Evolutionary conservation across 2,797 vertebrate species (phyloP).

Genomic region (Chelonia mydas): DNA sequence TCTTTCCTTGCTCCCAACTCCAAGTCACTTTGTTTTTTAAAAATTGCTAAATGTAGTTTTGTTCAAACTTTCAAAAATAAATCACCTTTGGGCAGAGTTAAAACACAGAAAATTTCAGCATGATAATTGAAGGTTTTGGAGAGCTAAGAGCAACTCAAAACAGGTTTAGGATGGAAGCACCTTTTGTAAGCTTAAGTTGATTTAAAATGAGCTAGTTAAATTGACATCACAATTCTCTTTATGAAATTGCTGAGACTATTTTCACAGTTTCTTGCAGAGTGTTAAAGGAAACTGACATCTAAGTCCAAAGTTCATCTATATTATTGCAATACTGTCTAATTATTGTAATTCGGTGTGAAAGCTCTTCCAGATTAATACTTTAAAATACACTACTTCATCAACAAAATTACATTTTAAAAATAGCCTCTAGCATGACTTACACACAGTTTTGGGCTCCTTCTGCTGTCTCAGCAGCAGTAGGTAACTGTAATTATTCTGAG

Average conservation of each 20-base stretch:
- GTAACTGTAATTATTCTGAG: not conserved
- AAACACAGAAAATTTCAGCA: not conserved
- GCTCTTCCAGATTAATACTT: not conserved
- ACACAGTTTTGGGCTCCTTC: not conserved
- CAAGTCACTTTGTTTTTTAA: not conserved
- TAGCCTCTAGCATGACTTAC: not conserved
- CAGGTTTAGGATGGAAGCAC: not conserved
- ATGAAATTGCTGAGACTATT: not conserved
- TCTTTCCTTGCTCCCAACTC: not conserved
- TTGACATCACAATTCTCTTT: not conserved
- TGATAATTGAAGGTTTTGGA: not conserved
- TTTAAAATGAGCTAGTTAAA: not conserved
- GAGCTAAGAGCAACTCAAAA: not conserved
- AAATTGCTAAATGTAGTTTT: not conserved
- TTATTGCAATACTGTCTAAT: not conserved
- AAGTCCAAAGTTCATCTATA: not conserved
- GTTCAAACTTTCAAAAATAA: not conserved
- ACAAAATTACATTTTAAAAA: not conserved
- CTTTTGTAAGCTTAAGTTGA: not conserved
- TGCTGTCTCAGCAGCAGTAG: not conserved
- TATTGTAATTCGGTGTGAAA: not conserved
- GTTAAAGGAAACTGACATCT: not conserved
- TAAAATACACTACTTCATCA: not conserved
- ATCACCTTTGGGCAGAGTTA: not conserved
- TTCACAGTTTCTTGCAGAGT: not conserved